Evolutionary conservation across 2,113 vertebrate genomes (phyloP), one percentile per base, ranked within the genome.

Genomic region (Odocoileus hemionus): DNA sequence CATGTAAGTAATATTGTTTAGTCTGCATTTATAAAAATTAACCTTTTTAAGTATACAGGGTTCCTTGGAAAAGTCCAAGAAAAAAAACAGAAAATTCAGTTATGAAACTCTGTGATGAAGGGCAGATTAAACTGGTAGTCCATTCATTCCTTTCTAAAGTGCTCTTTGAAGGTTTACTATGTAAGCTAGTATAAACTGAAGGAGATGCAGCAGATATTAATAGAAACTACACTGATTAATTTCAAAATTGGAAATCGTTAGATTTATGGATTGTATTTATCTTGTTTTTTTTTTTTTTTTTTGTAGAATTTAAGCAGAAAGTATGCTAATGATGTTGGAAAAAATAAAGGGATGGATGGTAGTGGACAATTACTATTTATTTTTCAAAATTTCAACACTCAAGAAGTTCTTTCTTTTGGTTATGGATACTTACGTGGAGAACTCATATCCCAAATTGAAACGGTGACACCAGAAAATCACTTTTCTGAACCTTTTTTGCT

Each of bases 41-140:
- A n/a, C 9, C 0, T 30, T 67, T 45, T 86, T 70, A 54, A 43
- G 4, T 5, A 0, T 25, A 17, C 12, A 10, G 7, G 0, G 5
- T 21, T 64, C 2, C 52, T 79, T 85, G 47, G 16, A 67, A 90
- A 82, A 64, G 9, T 6, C 8, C 28, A 89, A n/a, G 50, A 55
- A 11, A 76, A 25, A 14, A 52, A 93, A 76, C 3, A 47, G 7
- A 61, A 30, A 80, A n/a, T 30, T 1, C 16, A 82, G 1, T 13
- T 82, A 52, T 92, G 19, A 86, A 86, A 3, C 6, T 57, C 0
- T 45, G 33, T 58, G 47, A 74, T 15, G 50, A 90, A 43, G 16
- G 12, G 3, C 2, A 58, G 33, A 43, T 58, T 57, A 7, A 55
- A 52, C 60, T 2, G 0, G 2, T 82, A 76, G 7, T 23, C 58